Base-by-base conservation (phyloP, 2,113 vertebrate species). In the Pholis gunnellus region DNA sequence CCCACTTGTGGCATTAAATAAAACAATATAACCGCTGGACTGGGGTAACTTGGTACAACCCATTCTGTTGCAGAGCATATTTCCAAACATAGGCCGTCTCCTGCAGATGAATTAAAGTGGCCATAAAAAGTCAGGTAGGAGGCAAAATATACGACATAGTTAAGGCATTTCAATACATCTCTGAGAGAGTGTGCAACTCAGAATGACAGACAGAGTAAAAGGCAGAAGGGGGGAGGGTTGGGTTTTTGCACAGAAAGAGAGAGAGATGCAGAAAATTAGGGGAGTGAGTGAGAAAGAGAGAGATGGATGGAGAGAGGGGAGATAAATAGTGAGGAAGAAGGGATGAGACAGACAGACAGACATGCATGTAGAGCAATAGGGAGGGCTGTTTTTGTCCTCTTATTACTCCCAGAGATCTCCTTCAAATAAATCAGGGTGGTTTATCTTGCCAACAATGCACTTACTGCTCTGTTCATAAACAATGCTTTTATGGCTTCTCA, bases 391-490 rank as follows among this genome's bases (percentile, higher is more conserved):
- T 70, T 79, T 52, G 54, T 14, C 29, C 31, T 57, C 20, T 52
- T 79, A 75, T 84, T 79, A 81, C 82, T 83, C 81, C 67, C 78
- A 14, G 52, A 83, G 71, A 88, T 87, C 38, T 78, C 65, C 50
- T 75, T 64, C 31, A 84, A 82, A 88, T 92, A 87, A 90, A 94
- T 93, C 89, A 90, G 72, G 7, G 46, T 68, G 78, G 71, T 87
- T 91, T 88, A 88, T 89, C 84, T 88, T 91, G 93, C 93, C 93
- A 94, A 89, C 90, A 94, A 91, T 93, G 90, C 93, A 94, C 93
- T 94, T 94, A 93, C 84, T 78, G 85, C 87, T 68, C 61, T 87
- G 87, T 92, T 93, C 89, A 94, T 94, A 94, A 93, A 92, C 90
- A 91, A 88, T 80, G 76, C 79, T 84, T 93, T 91, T 88, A 92